A percentile compares a stretch with the other conserved stretches of the same genome.
Evolutionary conservation across 2,888 invertebrate genomes (phyloP).

Genomic region (Allolobophora icterica): DNA sequence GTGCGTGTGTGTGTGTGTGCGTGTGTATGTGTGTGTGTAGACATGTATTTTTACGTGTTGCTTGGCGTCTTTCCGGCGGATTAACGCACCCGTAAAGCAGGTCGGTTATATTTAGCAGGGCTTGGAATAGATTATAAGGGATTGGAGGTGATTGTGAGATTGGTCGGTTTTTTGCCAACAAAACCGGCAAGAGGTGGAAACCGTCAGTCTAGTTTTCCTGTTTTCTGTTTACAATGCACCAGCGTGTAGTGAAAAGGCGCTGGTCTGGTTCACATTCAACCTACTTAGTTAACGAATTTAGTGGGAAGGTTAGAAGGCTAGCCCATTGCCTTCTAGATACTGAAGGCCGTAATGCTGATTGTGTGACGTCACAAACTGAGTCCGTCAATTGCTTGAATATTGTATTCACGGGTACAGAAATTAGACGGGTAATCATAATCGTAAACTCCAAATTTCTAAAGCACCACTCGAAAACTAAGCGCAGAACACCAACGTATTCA

Average conservation of each 20-base stretch:
- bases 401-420: too few relatives aligned
- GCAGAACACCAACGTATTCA: too few relatives aligned
- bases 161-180: background rate
- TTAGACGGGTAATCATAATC: too few relatives aligned
- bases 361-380: too few relatives aligned
- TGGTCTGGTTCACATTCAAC: background rate
- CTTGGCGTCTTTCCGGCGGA: background rate
- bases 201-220: background rate
- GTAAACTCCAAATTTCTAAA: too few relatives aligned
- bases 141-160: background rate
- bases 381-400: too few relatives aligned
- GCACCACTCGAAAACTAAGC: too few relatives aligned
- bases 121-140: background rate
- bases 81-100: background rate
- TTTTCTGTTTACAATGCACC: background rate
- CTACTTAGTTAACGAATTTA: background rate
- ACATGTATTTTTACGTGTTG: background rate
- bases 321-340: too few relatives aligned
- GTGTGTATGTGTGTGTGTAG: background rate
- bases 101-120: background rate
- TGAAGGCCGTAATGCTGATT: too few relatives aligned
- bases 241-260: background rate
- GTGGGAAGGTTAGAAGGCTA: too few relatives aligned
- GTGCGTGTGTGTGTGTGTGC: too few relatives aligned
- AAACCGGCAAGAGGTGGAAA: background rate